Evolutionary conservation across 2,888 invertebrate genomes (phyloP).

Genomic region (Euplagia quadripunctaria): DNA sequence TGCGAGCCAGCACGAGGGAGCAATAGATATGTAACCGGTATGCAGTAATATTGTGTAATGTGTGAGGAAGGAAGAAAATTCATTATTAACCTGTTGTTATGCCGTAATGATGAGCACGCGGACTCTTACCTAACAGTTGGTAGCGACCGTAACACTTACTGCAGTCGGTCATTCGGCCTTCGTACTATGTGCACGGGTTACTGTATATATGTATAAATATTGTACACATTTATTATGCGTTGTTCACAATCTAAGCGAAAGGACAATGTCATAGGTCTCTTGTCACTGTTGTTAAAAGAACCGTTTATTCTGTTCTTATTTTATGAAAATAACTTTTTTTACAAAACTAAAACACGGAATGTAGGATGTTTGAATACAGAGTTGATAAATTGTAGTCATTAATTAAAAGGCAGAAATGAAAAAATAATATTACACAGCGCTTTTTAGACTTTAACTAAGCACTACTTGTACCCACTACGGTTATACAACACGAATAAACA

Average conservation of each 20-base stretch:
- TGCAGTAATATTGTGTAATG: conserved; percentile 72
- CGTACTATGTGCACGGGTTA: conserved; percentile 22
- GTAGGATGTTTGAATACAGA: neutral
- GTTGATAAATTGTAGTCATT: neutral
- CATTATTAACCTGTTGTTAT: conserved; percentile 62
- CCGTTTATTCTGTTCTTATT: neutral
- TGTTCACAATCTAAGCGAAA: conserved; percentile 45
- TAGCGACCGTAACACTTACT: conserved; percentile 55
- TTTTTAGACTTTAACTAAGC: too few species aligned
- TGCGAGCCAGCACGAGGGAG: conserved; percentile 32
- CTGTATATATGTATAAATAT: conserved; percentile 8
- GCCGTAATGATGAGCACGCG: conserved; percentile 67
- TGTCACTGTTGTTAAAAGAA: conserved; percentile 4
- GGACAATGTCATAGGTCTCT: conserved; percentile 43
- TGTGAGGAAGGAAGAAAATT: conserved; percentile 75
- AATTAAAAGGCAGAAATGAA: neutral
- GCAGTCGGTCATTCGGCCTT: conserved; percentile 50
- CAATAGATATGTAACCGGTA: conserved; percentile 52
- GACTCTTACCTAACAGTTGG: conserved; percentile 64
- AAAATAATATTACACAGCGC: neutral
- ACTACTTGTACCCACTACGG: too few species aligned
- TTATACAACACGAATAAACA: too few species aligned
- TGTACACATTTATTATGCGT: conserved; percentile 34
- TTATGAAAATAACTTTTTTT: too few species aligned
- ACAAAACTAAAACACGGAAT: neutral